Evolutionary conservation across 2,888 invertebrate species (phyloP), one percentile per base, ranked within the genome.

Genomic region (Catocala sponsa): DNA sequence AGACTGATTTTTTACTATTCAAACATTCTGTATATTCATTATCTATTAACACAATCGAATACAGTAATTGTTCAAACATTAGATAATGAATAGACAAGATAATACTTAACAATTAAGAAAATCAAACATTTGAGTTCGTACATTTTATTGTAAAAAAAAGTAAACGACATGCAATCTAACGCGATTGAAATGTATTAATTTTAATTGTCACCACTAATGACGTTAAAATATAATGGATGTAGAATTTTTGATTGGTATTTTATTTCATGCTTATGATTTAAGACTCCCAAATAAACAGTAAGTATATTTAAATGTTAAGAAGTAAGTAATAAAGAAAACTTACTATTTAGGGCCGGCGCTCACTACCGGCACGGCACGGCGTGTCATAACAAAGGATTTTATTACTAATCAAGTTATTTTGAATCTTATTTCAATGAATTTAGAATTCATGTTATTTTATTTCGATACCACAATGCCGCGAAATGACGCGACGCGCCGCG

Each of bases 181-280:
- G 70, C 82, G 79, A 83, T 79, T 87, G 82, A 83, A 86, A 86
- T 87, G 87, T 91, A 84, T 87, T 89, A 88, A 87, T 91, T 91
- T 91, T 90, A 87, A 91, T 86, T 88, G 90, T 91, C 91, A 87
- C 81, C 83, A 87, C 85, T 92, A 87, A 90, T 87, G 91, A 89
- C 86, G 83, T 89, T 91, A 85, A 92, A 93, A 92, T 94, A 93
- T 94, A 94, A 91, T 91, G 92, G 92, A 93, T 89, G 93, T 94
- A 94, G 94, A 92, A 91, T 91, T 90, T 85, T 86, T 82, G 52
- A 78, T 74, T 83, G 72, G 80, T 79, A 73, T 93, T 91, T 92
- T 81, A 89, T 91, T 91, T 85, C 59, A 43, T 52, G 7, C 11
- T 6, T 38, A 38, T 38, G 35, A 6, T 7, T 38, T 6, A 38